Evolutionary conservation across 2,888 invertebrate species (phyloP).

Genomic region (Selenia dentaria): DNA sequence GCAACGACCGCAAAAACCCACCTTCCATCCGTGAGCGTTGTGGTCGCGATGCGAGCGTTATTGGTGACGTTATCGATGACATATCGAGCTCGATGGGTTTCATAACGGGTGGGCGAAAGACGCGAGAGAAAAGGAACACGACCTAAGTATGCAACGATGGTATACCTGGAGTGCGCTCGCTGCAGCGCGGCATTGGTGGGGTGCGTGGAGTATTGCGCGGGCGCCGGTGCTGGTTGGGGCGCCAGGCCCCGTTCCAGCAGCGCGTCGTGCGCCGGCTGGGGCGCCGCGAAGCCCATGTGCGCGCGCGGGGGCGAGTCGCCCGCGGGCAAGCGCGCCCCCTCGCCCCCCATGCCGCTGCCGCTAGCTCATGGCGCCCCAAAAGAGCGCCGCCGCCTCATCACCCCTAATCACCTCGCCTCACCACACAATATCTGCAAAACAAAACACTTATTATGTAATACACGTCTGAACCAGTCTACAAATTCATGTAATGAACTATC

Average conservation of each 20-base stretch:
- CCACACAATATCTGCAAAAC: conserved; percentile 12
- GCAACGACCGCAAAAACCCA: too few relatives aligned
- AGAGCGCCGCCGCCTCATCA: conserved; percentile 63
- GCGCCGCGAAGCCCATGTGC: conserved; percentile 83
- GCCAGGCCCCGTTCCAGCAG: conserved; percentile 79
- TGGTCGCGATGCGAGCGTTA: too few relatives aligned
- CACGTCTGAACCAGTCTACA: too few relatives aligned
- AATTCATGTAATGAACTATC: too few relatives aligned
- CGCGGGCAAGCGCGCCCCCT: conserved; percentile 86
- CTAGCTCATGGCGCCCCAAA: conserved; percentile 74
- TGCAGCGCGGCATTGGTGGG: conserved; percentile 79
- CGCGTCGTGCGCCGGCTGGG: conserved; percentile 84
- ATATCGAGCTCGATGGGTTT: too few relatives aligned
- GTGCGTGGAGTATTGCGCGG: conserved; percentile 32
- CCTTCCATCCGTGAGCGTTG: too few relatives aligned
- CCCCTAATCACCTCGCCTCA: conserved; percentile 4
- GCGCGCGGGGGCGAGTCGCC: conserved; percentile 85
- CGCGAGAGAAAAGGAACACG: too few relatives aligned
- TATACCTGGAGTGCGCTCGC: conserved; percentile 88
- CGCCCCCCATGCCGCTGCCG: conserved; percentile 83
- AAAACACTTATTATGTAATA: too few relatives aligned
- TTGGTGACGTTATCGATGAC: too few relatives aligned
- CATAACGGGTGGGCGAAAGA: too few relatives aligned
- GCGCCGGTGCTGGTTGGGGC: conserved; percentile 54
- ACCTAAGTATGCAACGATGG: too few relatives aligned